Percentiles rank a stretch among this genome's conserved stretches.
Conservation (phyloP, 2,113 vertebrate genomes). For the Onychostruthus taczanowskii region DNA sequence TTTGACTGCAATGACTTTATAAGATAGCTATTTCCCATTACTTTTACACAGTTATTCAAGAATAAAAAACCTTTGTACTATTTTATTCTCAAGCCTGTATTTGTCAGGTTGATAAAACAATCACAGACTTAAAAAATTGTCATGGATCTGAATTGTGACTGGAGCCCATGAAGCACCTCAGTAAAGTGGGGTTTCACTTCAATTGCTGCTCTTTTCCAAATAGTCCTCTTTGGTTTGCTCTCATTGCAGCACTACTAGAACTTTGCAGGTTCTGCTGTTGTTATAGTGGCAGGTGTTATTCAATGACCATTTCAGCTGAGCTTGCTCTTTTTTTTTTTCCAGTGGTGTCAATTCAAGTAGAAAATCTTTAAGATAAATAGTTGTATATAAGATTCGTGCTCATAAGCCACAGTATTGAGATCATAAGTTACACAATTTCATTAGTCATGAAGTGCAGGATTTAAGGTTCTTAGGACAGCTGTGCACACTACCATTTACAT, state of each 20-base stretch:
- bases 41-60: neutral
- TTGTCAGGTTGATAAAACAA: neutral
- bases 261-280: neutral
- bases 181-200: neutral
- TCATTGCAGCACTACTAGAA: neutral
- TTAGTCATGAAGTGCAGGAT: neutral
- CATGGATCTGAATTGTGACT: neutral
- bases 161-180: neutral
- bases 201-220: neutral
- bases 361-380: neutral
- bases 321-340: neutral
- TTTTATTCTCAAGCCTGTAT: neutral
- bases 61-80: neutral
- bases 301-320: neutral
- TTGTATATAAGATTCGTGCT: neutral
- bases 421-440: neutral
- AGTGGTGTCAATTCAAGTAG: neutral
- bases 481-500: neutral
- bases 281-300: neutral
- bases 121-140: neutral
- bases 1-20: neutral
- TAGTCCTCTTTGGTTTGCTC: neutral
- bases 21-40: neutral
- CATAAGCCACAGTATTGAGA: neutral
- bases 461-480: neutral